Evolutionary conservation across 1,140 invertebrate genomes (phyloP), one percentile per base, ranked within the genome.

Genomic region (Ladona fulva): DNA sequence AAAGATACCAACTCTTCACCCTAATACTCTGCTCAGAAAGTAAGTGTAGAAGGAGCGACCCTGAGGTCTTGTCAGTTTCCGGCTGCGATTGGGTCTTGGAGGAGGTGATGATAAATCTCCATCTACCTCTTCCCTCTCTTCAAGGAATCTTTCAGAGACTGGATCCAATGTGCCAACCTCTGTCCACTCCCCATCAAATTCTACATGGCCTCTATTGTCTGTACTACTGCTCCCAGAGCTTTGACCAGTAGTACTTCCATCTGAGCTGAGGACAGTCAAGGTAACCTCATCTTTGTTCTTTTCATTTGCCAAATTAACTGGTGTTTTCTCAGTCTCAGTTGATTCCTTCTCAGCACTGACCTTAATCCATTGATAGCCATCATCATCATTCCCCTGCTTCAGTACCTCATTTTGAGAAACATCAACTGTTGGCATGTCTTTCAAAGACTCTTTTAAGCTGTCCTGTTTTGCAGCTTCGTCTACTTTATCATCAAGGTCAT

Each of bases 1-100:
- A 37, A 66, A 66, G 52, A 3, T 66, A 6, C 16, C 12, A 37
- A 75, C 14, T 75, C 5, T 25, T 86, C 83, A 87, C 77, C 86
- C 86, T 75, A 87, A 80, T 37, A 87, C 85, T 80, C 86, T 81
- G 76, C 85, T 86, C 74, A 87, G 84, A 78, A 86, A 86, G 77
- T 86, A 86, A n/a, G 86, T 85, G 80, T 86, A 86, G 80, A 86
- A 86, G 0, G 84, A 83, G 77, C 84, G 84, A 44, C 84, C 82
- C 76, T 85, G 83, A 8, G 85, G 83, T 44, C 82, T 82, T 12
- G 84, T 84, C 22, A 86, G 80, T 66, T 83, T 81, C 22, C 85
- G 80, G 42, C 85, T 82, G 29, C 85, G 78, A 79, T 86, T 86
- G 0, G 82, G 85, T 76, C 82, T 82, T 77, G 82, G 81, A 11